Evolutionary conservation across 2,888 invertebrate genomes (phyloP), one percentile per base, ranked within the genome.

Genomic region (Trachelus stipa): DNA sequence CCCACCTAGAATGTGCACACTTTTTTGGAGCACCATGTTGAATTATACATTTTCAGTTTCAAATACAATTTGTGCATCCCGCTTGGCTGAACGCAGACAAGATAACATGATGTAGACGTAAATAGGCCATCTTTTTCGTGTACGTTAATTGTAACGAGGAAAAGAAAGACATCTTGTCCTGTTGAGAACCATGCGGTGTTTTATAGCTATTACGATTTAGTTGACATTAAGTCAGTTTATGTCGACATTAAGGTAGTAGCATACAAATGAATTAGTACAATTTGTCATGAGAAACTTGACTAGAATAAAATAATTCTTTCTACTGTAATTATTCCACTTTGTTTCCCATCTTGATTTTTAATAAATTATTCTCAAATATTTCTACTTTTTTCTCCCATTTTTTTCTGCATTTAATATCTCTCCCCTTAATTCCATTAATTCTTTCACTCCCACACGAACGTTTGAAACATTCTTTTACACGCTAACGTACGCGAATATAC

Each of bases 301-400:
- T 74, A 74, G 74, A 74, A 35, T 35, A 74, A 30, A 74, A 23
- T 74, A 74, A 74, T 34, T 74, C 23, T 35, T 23, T 74, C 74
- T 74, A 34, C 23, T 12, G 3, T 71, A 74, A 74, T 15, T 74
- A 74, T 74, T 74, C 37, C 71, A 34, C 71, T 11, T n/a, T 30
- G 6, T 71, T 56, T 56, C 23, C 23, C 23, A 6, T 23, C 9
- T 56, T 56, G 2, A 9, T 9, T 56, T 23, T 56, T 23, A 56
- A 56, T 56, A 9, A 56, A 56, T 56, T 23, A 56, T 56, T 30
- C 71, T 30, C n/a, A 71, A 35, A 12, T 12, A 35, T 35, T 35
- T 35, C 3, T 35, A 35, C 12, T 35, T 31, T 3, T 71, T 71
- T 31, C 30, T 31, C 34, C 9, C 3, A 12, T 12, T 31, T 3